Conservation (phyloP, 2,888 invertebrate genomes). For the Drosophila gaucha region DNA sequence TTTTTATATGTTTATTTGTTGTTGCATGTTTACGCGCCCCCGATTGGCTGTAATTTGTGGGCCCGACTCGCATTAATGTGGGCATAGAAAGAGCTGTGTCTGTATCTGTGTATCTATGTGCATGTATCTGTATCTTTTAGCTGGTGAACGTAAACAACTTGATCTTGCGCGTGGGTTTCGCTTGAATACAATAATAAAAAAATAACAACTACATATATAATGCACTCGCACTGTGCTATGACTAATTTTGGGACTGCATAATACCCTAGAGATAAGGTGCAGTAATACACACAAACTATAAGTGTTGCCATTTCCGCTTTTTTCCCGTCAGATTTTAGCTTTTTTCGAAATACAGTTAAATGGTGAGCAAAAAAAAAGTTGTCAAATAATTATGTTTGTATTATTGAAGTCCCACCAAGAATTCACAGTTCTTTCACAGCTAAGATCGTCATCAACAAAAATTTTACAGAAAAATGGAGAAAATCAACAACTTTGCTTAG, state of each 20-base stretch:
- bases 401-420: no score
- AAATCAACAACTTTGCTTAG: no score
- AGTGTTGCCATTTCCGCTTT: no score
- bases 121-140: constrained; percentile 10
- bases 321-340: no score
- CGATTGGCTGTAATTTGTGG: constrained; percentile 76
- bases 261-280: constrained; percentile 1
- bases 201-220: neutral
- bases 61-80: constrained; percentile 60
- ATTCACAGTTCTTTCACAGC: no score
- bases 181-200: constrained; percentile 9
- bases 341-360: no score
- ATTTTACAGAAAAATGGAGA: no score
- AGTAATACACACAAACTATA: neutral
- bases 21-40: constrained; percentile 55
- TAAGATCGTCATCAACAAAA: no score
- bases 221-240: constrained; percentile 9
- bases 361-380: no score
- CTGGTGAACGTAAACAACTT: constrained; percentile 38
- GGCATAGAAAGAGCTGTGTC: constrained; percentile 34
- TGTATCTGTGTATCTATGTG: neutral
- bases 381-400: no score
- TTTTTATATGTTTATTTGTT: constrained; percentile 19
- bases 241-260: constrained; percentile 8
- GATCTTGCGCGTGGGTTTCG: constrained; percentile 38